Conservation (phyloP, 2,888 invertebrate genomes). For the Lacanobia oleracea region DNA sequence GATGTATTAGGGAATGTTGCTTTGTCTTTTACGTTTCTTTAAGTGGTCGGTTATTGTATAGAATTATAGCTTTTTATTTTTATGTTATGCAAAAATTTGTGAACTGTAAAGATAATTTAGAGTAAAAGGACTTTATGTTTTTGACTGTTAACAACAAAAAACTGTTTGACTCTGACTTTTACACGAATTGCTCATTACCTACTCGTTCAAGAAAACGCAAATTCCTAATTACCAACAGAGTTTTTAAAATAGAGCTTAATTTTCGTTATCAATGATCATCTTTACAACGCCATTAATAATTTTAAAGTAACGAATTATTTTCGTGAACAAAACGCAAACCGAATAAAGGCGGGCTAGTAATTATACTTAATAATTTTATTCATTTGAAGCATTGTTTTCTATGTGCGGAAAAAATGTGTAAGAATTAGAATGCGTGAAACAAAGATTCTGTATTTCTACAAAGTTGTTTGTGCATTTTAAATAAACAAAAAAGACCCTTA, state of each 20-base stretch:
- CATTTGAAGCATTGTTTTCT: constrained; percentile 81
- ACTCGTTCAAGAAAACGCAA: background rate
- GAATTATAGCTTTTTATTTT: constrained; percentile 8
- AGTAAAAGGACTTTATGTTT: too few relatives aligned
- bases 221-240: constrained; percentile 17
- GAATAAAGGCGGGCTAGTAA: constrained; percentile 74
- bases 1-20: constrained; percentile 29
- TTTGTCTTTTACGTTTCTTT: constrained; percentile 29
- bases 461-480: constrained; percentile 28
- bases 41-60: background rate
- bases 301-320: constrained; percentile 64
- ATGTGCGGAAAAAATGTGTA: constrained; percentile 78
- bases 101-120: background rate
- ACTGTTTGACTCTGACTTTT: background rate
- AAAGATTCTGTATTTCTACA: constrained; percentile 67
- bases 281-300: constrained; percentile 63
- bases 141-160: background rate
- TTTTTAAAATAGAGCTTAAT: constrained; percentile 40
- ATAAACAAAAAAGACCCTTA: constrained; percentile 61
- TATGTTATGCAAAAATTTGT: background rate
- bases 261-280: constrained; percentile 53
- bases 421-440: constrained; percentile 83
- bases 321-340: constrained; percentile 76
- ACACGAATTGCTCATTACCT: background rate
- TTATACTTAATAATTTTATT: constrained; percentile 75